Percentiles rank a stretch among this genome's conserved stretches.
Conservation (phyloP, 2,113 vertebrate genomes). For the Salvelinus sp. region DNA sequence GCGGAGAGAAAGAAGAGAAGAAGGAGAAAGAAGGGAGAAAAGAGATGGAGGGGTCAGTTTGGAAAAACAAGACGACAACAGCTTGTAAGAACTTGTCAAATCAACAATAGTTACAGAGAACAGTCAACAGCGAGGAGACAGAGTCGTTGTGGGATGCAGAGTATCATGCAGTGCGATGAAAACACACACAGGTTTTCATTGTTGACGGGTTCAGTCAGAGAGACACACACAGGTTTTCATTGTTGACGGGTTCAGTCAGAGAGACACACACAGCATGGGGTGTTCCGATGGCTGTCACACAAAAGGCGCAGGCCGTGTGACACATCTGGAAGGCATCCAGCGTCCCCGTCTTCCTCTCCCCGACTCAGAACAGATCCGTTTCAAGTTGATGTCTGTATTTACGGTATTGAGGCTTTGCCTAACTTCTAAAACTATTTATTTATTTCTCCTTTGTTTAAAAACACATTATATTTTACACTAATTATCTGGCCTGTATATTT, state of each 20-base stretch:
- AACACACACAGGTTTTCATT: constrained; percentile 55
- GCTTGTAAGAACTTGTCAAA: constrained; percentile 19
- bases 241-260: constrained; percentile 46
- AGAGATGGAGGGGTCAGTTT: constrained; percentile 27
- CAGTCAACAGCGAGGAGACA: background rate
- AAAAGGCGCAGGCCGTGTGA: constrained; percentile 8
- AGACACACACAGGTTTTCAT: constrained; percentile 50
- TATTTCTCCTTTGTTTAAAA: too few relatives aligned
- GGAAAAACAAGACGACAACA: constrained; percentile 9
- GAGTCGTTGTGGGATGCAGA: constrained; percentile 34
- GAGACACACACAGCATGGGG: background rate
- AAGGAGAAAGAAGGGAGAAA: constrained; percentile 39
- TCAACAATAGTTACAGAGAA: constrained; percentile 21
- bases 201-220: constrained; percentile 45
- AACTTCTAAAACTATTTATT: too few relatives aligned
- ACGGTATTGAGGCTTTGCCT: too few relatives aligned
- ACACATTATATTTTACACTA: too few relatives aligned
- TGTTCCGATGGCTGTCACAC: constrained; percentile 39
- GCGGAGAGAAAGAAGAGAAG: constrained; percentile 61
- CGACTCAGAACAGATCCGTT: too few relatives aligned
- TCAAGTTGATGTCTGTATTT: too few relatives aligned
- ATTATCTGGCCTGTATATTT: too few relatives aligned
- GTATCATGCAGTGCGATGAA: constrained; percentile 41
- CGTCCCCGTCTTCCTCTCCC: background rate
- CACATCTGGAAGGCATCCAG: too few relatives aligned